Base-by-base conservation (phyloP, 2,888 invertebrate genomes). In the Cynaeus angustus region DNA sequence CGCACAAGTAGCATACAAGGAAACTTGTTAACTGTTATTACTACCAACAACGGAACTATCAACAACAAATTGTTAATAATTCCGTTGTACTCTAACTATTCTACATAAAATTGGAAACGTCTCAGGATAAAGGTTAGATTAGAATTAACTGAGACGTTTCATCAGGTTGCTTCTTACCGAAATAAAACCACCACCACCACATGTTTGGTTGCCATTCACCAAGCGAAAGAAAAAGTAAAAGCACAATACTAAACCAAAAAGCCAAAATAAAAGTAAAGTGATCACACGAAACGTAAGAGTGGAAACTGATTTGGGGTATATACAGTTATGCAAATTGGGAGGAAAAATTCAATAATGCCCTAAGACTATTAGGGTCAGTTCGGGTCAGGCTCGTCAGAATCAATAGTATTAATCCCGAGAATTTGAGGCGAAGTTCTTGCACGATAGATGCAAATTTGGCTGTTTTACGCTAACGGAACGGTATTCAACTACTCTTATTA, bases 101-200 rank as follows among this genome's bases (percentile, higher is more conserved):
- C 21, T 21, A 21, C 21, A 45, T 13, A 52, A 26, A 4, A 28
- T 9, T 13, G 30, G 28, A 58, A 53, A 61, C 10, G 26, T 50
- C 48, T 28, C 48, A 26, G 26, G 5, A 1, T 66, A 21, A 21
- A 37, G 30, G 21, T 30, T 33, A 4, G n/a, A 14, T n/a, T n/a
- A n/a, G n/a, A n/a, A n/a, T n/a, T n/a, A n/a, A n/a, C 41, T 43
- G 45, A 45, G 12, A 55, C 14, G 33, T 21, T 58, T 53, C 26
- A 12, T 43, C 8, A 10, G 12, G 45, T 56, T 50, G 6, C 7
- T n/a, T 75, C 81, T 82, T 80, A 82, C 82, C 81, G 75, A 80
- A 75, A 72, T 78, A 77, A 77, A 79, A 81, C 82, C 82, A 82
- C 80, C 82, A 82, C 80, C 82, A 83, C 83, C 82, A 82, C 79